phyloP scores from a whole-genome alignment of 2,888 invertebrate species.

The Argynnis bischoffii region DNA sequence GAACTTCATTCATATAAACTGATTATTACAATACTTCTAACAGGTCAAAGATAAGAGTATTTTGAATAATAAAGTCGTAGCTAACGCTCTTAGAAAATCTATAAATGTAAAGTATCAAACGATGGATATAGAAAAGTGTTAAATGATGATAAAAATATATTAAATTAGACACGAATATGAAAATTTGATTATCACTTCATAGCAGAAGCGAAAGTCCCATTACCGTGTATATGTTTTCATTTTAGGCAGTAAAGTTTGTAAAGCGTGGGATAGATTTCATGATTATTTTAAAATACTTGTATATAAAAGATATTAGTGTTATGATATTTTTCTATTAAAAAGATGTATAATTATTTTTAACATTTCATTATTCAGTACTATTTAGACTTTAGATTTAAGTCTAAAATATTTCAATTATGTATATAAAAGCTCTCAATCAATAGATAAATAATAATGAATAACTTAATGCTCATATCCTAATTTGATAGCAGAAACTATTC shows the following conservation, averaged over 20 bases:
- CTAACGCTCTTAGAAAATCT: slow-evolving; percentile 8
- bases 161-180: slow-evolving; percentile 21
- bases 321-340: too few species aligned
- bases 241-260: slow-evolving; percentile 2
- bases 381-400: too few species aligned
- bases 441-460: too few species aligned
- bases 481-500: too few species aligned
- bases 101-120: background rate
- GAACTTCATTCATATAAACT: slow-evolving; percentile 11
- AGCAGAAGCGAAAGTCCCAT: slow-evolving; percentile 12
- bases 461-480: too few species aligned
- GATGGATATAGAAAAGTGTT: slow-evolving; percentile 2
- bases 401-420: too few species aligned
- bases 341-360: too few species aligned
- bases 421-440: too few species aligned
- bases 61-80: slow-evolving; percentile 16
- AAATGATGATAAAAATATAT: slow-evolving; percentile 18
- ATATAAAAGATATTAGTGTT: too few species aligned
- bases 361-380: too few species aligned
- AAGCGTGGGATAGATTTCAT: slow-evolving; percentile 12
- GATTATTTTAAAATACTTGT: background rate
- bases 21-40: slow-evolving; percentile 10
- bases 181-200: slow-evolving; percentile 21
- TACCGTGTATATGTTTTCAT: slow-evolving; percentile 14
- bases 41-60: slow-evolving; percentile 7